Evolutionary conservation across 2,113 vertebrate species (phyloP), one percentile per base, ranked within the genome.

Genomic region (Mellivora capensis): DNA sequence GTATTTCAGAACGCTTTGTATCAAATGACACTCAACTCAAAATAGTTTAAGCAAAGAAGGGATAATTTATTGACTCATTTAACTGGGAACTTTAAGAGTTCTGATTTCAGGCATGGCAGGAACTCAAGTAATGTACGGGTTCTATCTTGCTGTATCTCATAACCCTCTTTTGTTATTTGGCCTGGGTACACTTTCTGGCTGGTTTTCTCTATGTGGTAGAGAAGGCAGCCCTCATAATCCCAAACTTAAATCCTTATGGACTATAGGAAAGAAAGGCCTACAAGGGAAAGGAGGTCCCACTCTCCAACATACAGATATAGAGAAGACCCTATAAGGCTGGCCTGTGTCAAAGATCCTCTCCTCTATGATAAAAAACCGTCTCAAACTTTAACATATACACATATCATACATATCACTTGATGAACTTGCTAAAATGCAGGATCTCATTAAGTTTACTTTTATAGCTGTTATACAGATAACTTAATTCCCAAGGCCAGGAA

Each of bases 41-140:
- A 80, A 21, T 39, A 87, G 42, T 76, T 95, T 49, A 94, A 95
- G 37, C 34, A 37, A 84, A 96, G 39, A 80, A 95, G n/a, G 20
- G 39, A 20, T n/a, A 89, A 71, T 86, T 64, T 14, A 49, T 71
- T 92, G 80, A 54, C 47, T 84, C 15, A 10, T 62, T 69, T 93
- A 93, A 67, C 59, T 76, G n/a, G 57, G 18, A 64, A 44, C 91
- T 91, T 91, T 27, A n/a, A 89, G 47, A 17, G 8, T 29, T 94
- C n/a, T 82, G 88, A 89, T 54, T n/a, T 44, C 4, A 34, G 18
- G 80, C 57, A 80, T n/a, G 27, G 11, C 3, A 71, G 39, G 57
- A 34, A 69, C 27, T 39, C 47, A 71, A 18, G 10, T 23, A 25
- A 31, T 61, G 7, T 76, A 14, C 13, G 57, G 54, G 21, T 9